A percentile compares a stretch with the other conserved stretches of the same genome.
These are phyloP conservation scores for Ammospiza nelsoni DNA, from an alignment of 2,113 vertebrate genomes.

Conservation along the genomic window DNA sequence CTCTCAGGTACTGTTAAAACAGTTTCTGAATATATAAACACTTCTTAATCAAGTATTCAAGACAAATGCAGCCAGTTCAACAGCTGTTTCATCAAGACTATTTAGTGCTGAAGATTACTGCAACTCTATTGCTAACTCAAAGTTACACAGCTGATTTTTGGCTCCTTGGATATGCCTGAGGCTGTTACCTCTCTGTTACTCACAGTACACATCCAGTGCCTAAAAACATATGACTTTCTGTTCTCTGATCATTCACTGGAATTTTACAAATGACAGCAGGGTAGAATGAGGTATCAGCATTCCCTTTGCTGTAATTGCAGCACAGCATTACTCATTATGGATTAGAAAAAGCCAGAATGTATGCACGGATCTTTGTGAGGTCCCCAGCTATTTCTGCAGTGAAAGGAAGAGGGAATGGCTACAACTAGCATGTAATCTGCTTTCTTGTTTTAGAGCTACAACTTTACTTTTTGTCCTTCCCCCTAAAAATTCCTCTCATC, in stretches of 20 bases:
- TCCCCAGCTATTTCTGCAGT: not conserved
- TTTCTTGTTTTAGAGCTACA: not conserved
- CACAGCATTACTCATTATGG: not conserved
- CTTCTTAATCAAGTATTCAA: not conserved
- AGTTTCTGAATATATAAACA: constrained; percentile 13
- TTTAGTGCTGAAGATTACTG: not conserved
- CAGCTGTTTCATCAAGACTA: not conserved
- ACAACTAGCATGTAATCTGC: not conserved
- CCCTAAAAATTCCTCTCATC: not conserved
- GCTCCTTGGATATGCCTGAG: not conserved
- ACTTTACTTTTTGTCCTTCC: not conserved
- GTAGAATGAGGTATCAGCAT: not conserved
- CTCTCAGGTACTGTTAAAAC: not conserved
- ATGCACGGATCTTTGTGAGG: not conserved
- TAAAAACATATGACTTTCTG: not conserved
- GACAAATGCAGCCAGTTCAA: not conserved
- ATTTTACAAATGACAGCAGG: not conserved
- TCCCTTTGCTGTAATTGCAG: not conserved
- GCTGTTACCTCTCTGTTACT: not conserved
- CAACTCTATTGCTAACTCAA: not conserved
- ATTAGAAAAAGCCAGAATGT: not conserved
- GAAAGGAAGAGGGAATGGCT: not conserved
- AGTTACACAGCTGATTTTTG: not conserved
- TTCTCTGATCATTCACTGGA: not conserved
- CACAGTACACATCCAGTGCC: not conserved